These are phyloP conservation scores for Pyrocephalus nanus DNA, from an alignment of 2,797 vertebrate genomes.

Conservation along the genomic window DNA sequence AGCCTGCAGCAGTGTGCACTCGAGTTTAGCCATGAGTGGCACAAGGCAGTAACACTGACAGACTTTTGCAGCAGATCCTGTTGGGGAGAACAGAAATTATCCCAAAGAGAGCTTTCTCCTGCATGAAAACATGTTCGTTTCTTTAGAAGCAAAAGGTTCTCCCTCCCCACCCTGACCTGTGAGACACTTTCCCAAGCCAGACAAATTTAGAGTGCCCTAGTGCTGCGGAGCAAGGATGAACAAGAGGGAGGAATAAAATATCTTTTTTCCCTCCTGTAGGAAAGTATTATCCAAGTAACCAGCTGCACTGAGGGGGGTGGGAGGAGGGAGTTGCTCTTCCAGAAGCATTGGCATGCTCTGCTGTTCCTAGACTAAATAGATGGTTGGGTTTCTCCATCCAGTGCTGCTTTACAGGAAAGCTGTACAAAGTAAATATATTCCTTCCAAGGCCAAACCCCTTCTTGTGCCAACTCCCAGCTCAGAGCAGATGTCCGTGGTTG, in stretches of 20 bases:
- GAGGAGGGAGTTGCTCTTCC: neutral
- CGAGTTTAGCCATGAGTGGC: neutral
- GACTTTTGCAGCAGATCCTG: neutral
- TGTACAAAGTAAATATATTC: neutral
- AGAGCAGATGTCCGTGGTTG: constrained; percentile 12
- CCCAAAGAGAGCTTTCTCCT: neutral
- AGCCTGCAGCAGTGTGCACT: neutral
- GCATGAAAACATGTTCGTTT: neutral
- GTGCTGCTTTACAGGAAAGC: neutral
- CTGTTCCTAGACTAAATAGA: constrained; percentile 37
- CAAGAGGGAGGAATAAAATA: neutral
- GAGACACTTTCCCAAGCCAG: neutral
- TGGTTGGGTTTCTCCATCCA: neutral
- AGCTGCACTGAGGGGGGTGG: neutral
- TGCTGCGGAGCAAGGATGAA: neutral
- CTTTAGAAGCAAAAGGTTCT: neutral
- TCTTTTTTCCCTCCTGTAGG: neutral
- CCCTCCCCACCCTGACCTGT: rapidly evolving
- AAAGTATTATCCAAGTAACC: neutral
- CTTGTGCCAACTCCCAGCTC: constrained; percentile 3
- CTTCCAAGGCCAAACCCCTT: neutral
- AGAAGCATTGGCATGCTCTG: neutral
- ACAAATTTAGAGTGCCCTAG: neutral
- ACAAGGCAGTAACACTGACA: neutral
- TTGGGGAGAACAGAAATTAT: neutral